Evolutionary conservation across 2,797 vertebrate genomes (phyloP), one percentile per base, ranked within the genome.

Genomic region (Eidolon dupreanum): DNA sequence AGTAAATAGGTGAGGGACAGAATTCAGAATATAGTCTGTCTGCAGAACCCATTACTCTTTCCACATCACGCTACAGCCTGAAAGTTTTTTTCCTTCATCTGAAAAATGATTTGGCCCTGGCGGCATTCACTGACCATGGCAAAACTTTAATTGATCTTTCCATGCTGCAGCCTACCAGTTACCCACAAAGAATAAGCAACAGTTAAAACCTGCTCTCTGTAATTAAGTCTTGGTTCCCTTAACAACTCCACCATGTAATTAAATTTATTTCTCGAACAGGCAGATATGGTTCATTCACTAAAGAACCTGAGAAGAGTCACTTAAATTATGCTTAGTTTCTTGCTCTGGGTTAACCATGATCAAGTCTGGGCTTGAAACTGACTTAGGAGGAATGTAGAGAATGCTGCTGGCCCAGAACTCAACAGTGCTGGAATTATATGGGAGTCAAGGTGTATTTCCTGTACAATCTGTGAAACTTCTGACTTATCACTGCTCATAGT

Each of bases 181-280:
- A 85, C 24, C 71, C 61, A 94, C 16, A 0, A 96, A 83, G 88
- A 97, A 89, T 8, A 88, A 86, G 38, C 88, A 95, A 96, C 31
- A 91, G 92, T 89, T 93, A 89, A 97, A 94, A 57, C 41, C 19
- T 24, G 20, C 74, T 89, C 78, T 87, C 85, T 97, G 75, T 95
- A 94, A 97, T 97, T 86, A 96, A 81, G 65, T 82, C 85, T 93
- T 66, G 46, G 94, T 93, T 95, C 70, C 65, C 57, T 90, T 93
- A 95, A 95, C 97, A 97, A 96, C 74, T 65, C 78, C 61, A 91
- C 95, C 78, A 95, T 87, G 85, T 91, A 97, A 97, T 96, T 96
- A 97, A 95, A 95, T 92, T 59, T 70, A 88, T 38, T 96, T 96
- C 70, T 93, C 1, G 1, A 88, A 88, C 7, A 49, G 84, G 92